Conservation (phyloP, 2,888 invertebrate species). For the Pachymerium ferrugineum region DNA sequence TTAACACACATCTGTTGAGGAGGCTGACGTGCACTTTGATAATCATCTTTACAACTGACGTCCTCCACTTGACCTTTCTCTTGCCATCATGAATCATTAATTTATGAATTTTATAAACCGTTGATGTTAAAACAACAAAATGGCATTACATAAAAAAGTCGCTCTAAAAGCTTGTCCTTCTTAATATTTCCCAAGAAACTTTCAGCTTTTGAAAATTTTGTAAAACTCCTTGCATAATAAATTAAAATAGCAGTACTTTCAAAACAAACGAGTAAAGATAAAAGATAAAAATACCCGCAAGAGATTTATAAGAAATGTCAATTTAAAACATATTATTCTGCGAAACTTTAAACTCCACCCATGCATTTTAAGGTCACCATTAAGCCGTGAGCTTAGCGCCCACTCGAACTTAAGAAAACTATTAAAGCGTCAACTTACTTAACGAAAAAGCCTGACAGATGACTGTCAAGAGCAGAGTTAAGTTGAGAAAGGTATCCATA, state of each 20-base stretch:
- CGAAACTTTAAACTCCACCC: no score
- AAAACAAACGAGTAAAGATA: background rate
- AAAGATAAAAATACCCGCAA: background rate
- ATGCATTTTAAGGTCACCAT: no score
- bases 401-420: background rate
- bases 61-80: background rate
- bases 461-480: conserved; percentile 13
- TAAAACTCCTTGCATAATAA: background rate
- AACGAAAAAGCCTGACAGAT: background rate
- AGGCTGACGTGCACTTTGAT: conserved; percentile 23
- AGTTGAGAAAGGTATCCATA: conserved; percentile 23
- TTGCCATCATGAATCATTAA: conserved; percentile 13
- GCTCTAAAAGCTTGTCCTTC: background rate
- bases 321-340: no score
- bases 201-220: background rate
- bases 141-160: background rate
- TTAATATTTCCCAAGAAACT: background rate
- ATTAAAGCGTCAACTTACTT: background rate
- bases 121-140: background rate
- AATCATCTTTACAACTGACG: conserved; percentile 11
- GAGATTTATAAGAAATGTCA: background rate
- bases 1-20: conserved; percentile 23
- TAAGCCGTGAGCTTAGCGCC: no score
- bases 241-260: background rate
- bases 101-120: background rate